Evolutionary conservation across 2,888 invertebrate genomes (phyloP), one percentile per base, ranked within the genome.

Genomic region (Aleiodes alternator): DNA sequence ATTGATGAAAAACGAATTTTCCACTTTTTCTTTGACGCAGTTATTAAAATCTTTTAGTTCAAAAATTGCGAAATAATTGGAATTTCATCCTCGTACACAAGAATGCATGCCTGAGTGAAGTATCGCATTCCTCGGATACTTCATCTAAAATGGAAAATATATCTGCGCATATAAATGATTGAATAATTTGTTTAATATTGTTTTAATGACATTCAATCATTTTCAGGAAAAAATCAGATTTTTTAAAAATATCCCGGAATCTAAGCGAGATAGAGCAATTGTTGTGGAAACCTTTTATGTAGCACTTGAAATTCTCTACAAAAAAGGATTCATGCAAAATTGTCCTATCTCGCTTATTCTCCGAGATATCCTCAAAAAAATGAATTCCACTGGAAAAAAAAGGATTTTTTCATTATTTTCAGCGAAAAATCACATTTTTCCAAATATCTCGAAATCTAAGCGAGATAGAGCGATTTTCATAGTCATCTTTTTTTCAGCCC

Each of bases 111-210:
- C 43, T 38, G 61, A 61, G 43, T 34, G 61, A n/a, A 38, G 43
- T 48, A 9, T 3, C 48, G 64, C 64, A 64, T 64, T 64, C 64
- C 64, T 64, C 7, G 48, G 61, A 16, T 61, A 43, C 31, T 43
- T 43, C 61, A 61, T 61, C 14, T 14, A 61, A 61, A 61, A 43
- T 61, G n/a, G 61, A 61, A 43, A 43, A 64, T 4, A 38, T 16
- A 43, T 64, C 64, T 64, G 48, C 64, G 64, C 64, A 64, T 48
- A 64, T 64, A 34, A 38, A n/a, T 38, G 14, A 64, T 64, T 64
- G 34, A 48, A 43, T 43, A 9, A 9, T 43, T 38, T 61, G 43
- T 59, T 59, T 59, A 34, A 43, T n/a, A 16, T 48, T 64, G 11
- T 43, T 43, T 43, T 43, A 43, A 43, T 43, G 43, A 11, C 7